These are phyloP conservation scores for Diglossa brunneiventris DNA, from an alignment of 2,113 vertebrate genomes.

Conservation along the genomic window DNA sequence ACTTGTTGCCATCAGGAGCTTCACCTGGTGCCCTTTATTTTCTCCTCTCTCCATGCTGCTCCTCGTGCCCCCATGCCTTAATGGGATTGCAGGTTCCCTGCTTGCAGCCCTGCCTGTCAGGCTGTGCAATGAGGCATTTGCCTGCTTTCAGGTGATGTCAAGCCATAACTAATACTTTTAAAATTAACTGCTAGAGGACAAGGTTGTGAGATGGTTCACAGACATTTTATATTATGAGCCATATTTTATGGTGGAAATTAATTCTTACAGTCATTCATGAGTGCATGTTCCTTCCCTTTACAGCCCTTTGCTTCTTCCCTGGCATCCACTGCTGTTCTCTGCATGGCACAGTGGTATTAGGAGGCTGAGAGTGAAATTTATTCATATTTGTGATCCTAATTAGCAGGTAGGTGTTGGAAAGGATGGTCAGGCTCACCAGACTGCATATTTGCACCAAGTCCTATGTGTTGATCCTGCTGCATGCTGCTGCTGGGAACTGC, in stretches of 20 bases:
- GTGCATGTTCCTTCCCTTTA: not conserved
- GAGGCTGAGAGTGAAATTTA: not conserved
- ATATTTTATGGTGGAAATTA: constrained; percentile 4
- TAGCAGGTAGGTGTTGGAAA: not conserved
- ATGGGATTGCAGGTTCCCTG: not conserved
- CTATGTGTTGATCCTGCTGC: not conserved
- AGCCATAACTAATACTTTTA: not conserved
- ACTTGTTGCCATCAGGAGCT: not conserved
- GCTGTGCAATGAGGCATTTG: not conserved
- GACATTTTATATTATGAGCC: not conserved
- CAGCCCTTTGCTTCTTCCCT: not conserved
- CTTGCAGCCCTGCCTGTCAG: not conserved
- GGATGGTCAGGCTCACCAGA: not conserved
- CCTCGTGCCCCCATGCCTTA: fast-evolving
- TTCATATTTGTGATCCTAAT: not conserved
- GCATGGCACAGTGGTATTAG: not conserved
- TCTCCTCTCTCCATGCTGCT: not conserved
- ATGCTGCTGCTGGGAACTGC: not conserved
- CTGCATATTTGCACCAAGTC: not conserved
- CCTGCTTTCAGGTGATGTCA: not conserved
- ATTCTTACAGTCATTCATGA: not conserved
- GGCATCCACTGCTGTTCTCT: not conserved
- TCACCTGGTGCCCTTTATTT: not conserved
- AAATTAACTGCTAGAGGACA: not conserved
- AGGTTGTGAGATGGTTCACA: not conserved